A percentile compares a stretch with the other conserved stretches of the same genome.
Conservation (phyloP, 2,113 vertebrate genomes). For the Polyodon spathula region DNA sequence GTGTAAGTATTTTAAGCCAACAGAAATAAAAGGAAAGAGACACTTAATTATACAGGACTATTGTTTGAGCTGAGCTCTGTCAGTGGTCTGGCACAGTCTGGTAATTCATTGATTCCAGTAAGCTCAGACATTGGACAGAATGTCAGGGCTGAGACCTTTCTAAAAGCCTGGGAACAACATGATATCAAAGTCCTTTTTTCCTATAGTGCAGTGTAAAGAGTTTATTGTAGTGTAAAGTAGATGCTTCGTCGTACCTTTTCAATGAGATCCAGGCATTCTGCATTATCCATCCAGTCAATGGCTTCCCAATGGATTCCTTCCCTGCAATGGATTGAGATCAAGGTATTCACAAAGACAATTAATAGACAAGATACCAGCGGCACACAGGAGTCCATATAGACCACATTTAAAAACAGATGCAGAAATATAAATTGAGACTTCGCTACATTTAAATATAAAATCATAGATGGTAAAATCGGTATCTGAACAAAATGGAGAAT, state of each 20-base stretch:
- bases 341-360: conserved; percentile 1
- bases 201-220: background rate
- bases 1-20: no score
- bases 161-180: conserved; percentile 11
- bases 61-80: no score
- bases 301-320: conserved; percentile 87
- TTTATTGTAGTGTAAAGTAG: conserved; percentile 10
- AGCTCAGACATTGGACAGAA: no score
- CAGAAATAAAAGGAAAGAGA: no score
- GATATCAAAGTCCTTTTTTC: conserved; percentile 17
- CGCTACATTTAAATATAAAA: no score
- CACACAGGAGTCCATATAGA: conserved; percentile 10
- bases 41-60: no score
- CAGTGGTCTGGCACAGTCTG: no score
- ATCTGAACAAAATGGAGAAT: no score
- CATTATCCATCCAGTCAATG: conserved; percentile 94
- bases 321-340: conserved; percentile 36
- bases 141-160: no score
- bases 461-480: no score
- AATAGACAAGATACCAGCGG: background rate
- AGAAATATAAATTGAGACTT: no score
- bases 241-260: conserved; percentile 63
- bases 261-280: conserved; percentile 84
- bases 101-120: no score
- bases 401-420: background rate